A percentile compares a stretch with the other conserved stretches of the same genome.
phyloP scores from a whole-genome alignment of 2,113 vertebrate genomes.

The Podarcis raffonei region DNA sequence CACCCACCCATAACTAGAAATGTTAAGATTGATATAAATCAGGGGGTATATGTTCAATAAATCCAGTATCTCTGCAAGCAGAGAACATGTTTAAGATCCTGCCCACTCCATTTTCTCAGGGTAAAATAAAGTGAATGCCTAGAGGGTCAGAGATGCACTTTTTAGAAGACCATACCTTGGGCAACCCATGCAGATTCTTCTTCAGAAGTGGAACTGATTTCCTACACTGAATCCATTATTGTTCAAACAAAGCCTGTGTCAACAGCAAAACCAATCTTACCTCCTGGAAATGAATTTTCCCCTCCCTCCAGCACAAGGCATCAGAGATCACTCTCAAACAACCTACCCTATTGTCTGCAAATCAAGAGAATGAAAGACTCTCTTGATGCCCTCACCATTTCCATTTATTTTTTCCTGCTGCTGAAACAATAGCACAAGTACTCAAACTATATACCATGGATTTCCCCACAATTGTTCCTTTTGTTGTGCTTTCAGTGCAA shows the following conservation, averaged over 20 bases:
- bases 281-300: neutral
- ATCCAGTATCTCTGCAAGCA: neutral
- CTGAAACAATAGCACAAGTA: neutral
- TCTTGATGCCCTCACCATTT: neutral
- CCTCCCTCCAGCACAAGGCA: neutral
- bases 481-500: neutral
- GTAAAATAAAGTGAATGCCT: neutral
- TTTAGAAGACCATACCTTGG: neutral
- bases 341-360: slow-evolving; percentile 7
- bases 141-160: neutral
- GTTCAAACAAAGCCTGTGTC: neutral
- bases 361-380: neutral
- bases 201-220: neutral
- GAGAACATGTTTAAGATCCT: neutral
- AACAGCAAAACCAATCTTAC: neutral
- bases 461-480: slow-evolving; percentile 8
- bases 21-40: neutral
- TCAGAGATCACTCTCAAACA: neutral
- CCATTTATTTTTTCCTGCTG: neutral
- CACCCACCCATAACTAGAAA: too few species aligned
- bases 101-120: neutral
- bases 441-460: neutral
- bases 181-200: neutral
- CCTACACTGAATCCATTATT: neutral
- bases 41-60: neutral